Percentiles rank a stretch among this genome's conserved stretches.
Evolutionary conservation across 1,140 invertebrate species (phyloP).

Genomic region (Orchesella cincta): DNA sequence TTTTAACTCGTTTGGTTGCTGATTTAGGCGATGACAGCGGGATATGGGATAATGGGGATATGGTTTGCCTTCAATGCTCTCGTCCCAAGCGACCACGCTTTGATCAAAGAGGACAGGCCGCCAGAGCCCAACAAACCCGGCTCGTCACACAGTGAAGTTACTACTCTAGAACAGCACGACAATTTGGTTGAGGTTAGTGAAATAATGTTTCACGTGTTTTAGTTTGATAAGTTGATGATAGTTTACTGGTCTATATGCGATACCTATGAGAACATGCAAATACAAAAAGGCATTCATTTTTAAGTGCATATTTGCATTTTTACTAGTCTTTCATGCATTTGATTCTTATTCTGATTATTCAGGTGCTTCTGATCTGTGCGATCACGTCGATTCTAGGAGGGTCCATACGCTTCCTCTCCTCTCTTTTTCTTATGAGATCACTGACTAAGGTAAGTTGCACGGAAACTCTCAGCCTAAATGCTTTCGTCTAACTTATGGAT

Average conservation of each 20-base stretch:
- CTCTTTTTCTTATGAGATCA: conserved; percentile 45
- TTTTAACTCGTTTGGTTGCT: no score
- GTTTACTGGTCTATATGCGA: no score
- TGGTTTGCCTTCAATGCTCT: conserved; percentile 50
- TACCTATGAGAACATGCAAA: no score
- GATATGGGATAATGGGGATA: conserved; percentile 49
- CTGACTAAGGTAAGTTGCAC: conserved; percentile 46
- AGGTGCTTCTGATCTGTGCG: conserved; percentile 45
- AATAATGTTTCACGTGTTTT: no score
- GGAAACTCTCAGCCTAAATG: no score
- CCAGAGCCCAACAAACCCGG: conserved; percentile 5
- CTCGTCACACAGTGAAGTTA: conserved; percentile 18
- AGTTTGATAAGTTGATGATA: no score
- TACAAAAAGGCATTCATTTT: no score
- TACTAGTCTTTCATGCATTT: no score
- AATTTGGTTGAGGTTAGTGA: conserved; percentile 8
- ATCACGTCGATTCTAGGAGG: conserved; percentile 47
- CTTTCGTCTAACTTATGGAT: no score
- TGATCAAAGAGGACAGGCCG: conserved; percentile 31
- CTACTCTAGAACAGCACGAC: conserved; percentile 1
- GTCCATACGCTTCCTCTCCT: conserved; percentile 46
- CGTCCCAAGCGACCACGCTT: conserved; percentile 33
- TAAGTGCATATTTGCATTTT: no score
- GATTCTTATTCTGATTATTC: no score
- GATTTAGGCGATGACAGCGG: conserved; percentile 41